These are phyloP conservation scores for Orthonevra nobilis DNA, from an alignment of 2,888 invertebrate genomes.

Conservation along the genomic window DNA sequence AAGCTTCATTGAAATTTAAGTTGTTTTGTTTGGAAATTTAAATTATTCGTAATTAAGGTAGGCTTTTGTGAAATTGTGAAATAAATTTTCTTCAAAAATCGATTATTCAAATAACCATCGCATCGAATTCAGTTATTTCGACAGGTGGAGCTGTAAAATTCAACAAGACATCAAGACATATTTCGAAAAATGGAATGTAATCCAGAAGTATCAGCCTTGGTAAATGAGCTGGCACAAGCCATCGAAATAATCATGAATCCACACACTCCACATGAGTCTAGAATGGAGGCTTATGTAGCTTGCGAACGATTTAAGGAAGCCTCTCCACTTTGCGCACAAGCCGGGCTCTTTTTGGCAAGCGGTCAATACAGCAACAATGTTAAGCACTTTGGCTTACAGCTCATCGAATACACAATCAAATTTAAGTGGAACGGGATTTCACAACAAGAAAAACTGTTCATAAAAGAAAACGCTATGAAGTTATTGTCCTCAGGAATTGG, in stretches of 20 bases:
- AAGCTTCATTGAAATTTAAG: conserved; percentile 58
- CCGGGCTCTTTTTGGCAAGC: conserved; percentile 89
- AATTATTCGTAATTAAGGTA: conserved; percentile 61
- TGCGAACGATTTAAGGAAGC: conserved; percentile 86
- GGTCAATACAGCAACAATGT: conserved; percentile 89
- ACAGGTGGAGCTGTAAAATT: conserved; percentile 51
- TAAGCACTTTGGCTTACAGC: conserved; percentile 94
- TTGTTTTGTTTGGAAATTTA: conserved; percentile 59
- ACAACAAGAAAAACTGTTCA: conserved; percentile 92
- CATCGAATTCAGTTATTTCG: conserved; percentile 29
- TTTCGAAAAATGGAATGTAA: conserved; percentile 76
- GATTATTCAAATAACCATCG: conserved; percentile 10
- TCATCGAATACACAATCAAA: conserved; percentile 96
- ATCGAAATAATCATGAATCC: conserved; percentile 92
- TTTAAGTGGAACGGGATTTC: conserved; percentile 95
- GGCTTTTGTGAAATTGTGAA: conserved; percentile 39
- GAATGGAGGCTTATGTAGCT: conserved; percentile 91
- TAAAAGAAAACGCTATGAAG: conserved; percentile 95
- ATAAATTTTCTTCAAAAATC: not conserved
- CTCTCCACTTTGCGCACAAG: conserved; percentile 93
- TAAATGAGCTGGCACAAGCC: conserved; percentile 89
- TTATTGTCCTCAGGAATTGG: conserved; percentile 88
- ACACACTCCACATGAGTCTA: conserved; percentile 87
- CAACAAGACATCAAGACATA: conserved; percentile 46
- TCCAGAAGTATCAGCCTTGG: conserved; percentile 79